Percentiles rank a stretch among this genome's conserved stretches.
Conservation (phyloP, 2,113 vertebrate species). For the Cryptotis parvus region DNA sequence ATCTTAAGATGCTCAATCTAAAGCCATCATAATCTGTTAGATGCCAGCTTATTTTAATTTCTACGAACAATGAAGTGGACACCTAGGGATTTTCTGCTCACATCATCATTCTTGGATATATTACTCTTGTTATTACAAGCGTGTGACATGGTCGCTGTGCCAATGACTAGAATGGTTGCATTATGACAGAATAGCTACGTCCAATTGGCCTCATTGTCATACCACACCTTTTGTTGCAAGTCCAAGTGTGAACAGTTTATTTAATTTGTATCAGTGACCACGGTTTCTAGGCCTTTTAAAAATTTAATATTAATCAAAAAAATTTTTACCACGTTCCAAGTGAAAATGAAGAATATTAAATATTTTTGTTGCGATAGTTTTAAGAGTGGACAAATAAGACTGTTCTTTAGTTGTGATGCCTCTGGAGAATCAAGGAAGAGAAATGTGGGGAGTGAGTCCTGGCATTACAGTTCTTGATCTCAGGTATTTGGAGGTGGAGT, state of each 20-base stretch:
- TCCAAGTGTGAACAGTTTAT: neutral
- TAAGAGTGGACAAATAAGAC: neutral
- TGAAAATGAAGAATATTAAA: neutral
- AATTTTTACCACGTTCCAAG: neutral
- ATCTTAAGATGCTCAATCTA: constrained; percentile 3
- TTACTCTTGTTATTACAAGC: neutral
- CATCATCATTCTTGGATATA: neutral
- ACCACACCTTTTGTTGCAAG: neutral
- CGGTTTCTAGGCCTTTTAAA: neutral
- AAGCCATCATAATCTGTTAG: neutral
- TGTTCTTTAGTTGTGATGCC: neutral
- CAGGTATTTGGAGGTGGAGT: neutral
- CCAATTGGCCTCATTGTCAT: neutral
- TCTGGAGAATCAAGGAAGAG: neutral
- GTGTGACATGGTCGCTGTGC: neutral
- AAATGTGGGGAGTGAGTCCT: neutral
- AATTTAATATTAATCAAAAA: neutral
- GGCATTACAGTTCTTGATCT: neutral
- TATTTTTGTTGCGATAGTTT: neutral
- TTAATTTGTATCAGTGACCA: neutral
- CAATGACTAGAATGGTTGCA: neutral
- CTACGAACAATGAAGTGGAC: neutral
- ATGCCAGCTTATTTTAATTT: neutral
- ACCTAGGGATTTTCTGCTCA: neutral
- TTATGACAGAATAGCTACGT: neutral